Percentiles rank a stretch among this genome's conserved stretches.
These are phyloP conservation scores for Mastigias papua DNA, from an alignment of 30 jellyfish, hydroid and myxozoan species.

Conservation along the genomic window DNA sequence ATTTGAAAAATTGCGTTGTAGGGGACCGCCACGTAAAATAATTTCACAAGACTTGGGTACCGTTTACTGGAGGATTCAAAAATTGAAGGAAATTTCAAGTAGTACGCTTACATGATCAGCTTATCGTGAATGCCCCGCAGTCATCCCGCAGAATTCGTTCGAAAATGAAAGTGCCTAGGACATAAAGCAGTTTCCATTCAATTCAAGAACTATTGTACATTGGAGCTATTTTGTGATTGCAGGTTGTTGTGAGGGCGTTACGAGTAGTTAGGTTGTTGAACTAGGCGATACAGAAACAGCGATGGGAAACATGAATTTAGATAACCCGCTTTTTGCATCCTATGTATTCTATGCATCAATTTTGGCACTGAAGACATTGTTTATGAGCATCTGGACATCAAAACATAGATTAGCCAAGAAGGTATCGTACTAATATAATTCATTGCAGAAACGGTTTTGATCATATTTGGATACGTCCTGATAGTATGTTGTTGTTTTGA, in stretches of 20 bases:
- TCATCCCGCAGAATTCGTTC: not conserved
- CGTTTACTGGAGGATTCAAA: too few species aligned
- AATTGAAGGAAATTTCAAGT: not conserved
- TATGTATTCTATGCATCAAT: constrained; percentile 55
- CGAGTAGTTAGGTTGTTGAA: too few species aligned
- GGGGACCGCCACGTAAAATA: too few species aligned
- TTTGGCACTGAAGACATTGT: constrained; percentile 40
- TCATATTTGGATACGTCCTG: too few species aligned
- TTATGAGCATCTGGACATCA: constrained; percentile 35
- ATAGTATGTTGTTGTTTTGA: too few species aligned
- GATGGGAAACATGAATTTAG: constrained; percentile 21
- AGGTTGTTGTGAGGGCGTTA: too few species aligned
- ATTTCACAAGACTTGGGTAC: too few species aligned
- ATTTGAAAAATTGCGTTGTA: too few species aligned
- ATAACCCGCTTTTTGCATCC: constrained; percentile 41
- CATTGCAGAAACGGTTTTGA: too few species aligned
- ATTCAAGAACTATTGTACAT: too few species aligned
- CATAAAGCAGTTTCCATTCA: not conserved
- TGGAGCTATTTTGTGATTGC: too few species aligned
- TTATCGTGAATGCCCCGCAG: not conserved
- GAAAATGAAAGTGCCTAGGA: not conserved
- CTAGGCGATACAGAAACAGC: not conserved
- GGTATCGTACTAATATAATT: too few species aligned
- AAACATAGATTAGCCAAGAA: constrained; percentile 36
- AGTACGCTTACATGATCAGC: not conserved